Conservation (phyloP, 2,888 invertebrate genomes). For the Pristionchus entomophagus region DNA sequence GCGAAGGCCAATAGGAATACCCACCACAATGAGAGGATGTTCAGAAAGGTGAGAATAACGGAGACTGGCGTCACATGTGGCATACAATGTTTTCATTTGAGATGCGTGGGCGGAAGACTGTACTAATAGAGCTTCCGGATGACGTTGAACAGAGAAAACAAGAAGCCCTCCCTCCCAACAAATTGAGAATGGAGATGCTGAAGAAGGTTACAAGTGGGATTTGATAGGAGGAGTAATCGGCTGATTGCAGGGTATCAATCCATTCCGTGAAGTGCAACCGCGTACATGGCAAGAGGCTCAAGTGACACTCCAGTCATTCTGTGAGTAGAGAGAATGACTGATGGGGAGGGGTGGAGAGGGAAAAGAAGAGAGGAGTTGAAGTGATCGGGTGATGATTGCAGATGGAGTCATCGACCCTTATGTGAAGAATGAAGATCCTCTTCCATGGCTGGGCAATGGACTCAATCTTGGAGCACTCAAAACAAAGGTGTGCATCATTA, state of each 20-base stretch:
- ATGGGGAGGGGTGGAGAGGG: background rate
- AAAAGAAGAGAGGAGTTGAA: background rate
- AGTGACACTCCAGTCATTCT: constrained; percentile 68
- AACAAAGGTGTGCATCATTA: background rate
- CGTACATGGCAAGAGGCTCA: constrained; percentile 72
- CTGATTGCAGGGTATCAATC: constrained; percentile 58
- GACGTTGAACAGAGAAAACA: constrained; percentile 61
- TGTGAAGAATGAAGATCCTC: constrained; percentile 48
- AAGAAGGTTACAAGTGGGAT: constrained; percentile 53
- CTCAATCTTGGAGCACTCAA: constrained; percentile 47
- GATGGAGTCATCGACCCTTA: constrained; percentile 70
- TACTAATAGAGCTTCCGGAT: constrained; percentile 70
- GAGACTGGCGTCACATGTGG: background rate
- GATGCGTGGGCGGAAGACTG: constrained; percentile 71
- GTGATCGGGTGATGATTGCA: constrained; percentile 51
- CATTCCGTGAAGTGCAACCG: constrained; percentile 69
- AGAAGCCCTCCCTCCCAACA: constrained; percentile 61
- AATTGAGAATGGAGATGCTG: constrained; percentile 67
- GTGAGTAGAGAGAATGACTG: constrained; percentile 53
- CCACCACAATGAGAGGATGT: constrained; percentile 71
- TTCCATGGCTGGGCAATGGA: constrained; percentile 47
- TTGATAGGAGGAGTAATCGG: background rate
- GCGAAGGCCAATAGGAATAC: constrained; percentile 73
- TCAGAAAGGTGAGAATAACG: constrained; percentile 66
- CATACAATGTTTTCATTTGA: constrained; percentile 49